Evolutionary conservation across 2,797 vertebrate species (phyloP).

Genomic region (Meriones psammophilus): DNA sequence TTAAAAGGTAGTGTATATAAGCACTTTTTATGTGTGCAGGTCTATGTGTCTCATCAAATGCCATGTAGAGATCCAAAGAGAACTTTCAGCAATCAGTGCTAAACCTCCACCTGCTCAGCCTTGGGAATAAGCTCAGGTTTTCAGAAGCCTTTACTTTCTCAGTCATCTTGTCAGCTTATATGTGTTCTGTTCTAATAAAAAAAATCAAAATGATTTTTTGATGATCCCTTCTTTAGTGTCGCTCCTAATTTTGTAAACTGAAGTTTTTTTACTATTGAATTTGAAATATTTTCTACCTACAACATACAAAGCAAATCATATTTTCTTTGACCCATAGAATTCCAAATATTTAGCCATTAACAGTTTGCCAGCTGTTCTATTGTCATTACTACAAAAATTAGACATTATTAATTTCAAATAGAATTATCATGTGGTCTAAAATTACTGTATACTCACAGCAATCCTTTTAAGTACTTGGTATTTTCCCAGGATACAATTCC

Average conservation of each 20-base stretch:
- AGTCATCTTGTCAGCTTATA: not conserved
- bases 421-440: not conserved
- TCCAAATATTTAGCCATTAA: conserved; percentile 37
- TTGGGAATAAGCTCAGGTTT: not conserved
- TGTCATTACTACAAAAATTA: not conserved
- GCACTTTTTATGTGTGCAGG: not conserved
- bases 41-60: not conserved
- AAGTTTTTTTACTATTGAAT: not conserved
- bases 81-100: not conserved
- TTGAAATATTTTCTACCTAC: conserved; percentile 27
- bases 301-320: not conserved
- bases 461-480: conserved; percentile 7
- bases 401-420: not conserved
- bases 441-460: not conserved
- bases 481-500: not conserved
- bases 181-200: not conserved
- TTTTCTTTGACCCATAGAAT: not conserved
- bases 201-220: not conserved
- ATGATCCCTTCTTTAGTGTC: not conserved
- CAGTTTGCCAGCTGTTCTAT: not conserved
- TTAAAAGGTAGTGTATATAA: not conserved
- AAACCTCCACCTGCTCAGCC: not conserved
- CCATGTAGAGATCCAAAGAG: not conserved
- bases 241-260: not conserved
- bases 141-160: not conserved